A percentile compares a stretch with the other conserved stretches of the same genome.
These are phyloP conservation scores for Fundulus diaphanus DNA, from an alignment of 2,797 vertebrate genomes.

Conservation along the genomic window DNA sequence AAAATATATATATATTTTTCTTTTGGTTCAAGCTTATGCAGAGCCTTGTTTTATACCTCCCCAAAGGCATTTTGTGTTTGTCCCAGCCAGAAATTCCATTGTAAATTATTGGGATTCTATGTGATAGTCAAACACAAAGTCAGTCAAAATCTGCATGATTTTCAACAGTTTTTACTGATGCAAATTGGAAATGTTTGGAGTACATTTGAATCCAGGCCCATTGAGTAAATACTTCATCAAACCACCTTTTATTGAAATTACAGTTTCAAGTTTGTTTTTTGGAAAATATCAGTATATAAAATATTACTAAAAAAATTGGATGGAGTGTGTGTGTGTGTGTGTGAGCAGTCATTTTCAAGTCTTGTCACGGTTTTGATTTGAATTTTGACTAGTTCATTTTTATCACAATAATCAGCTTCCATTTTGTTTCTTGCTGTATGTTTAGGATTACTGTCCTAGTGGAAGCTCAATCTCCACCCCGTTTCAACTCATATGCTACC, in stretches of 20 bases:
- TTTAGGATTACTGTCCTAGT: background rate
- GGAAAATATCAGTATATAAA: background rate
- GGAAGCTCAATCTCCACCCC: background rate
- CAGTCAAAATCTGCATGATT: too few relatives aligned
- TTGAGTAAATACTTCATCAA: background rate
- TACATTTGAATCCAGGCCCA: background rate
- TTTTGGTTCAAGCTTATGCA: constrained; percentile 53
- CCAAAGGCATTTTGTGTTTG: background rate
- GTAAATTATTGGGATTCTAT: background rate
- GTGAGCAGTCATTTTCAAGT: too few relatives aligned
- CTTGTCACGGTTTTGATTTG: too few relatives aligned
- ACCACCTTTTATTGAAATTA: background rate
- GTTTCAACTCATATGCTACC: background rate
- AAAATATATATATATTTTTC: constrained; percentile 36
- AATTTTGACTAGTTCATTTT: background rate
- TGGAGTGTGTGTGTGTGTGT: background rate
- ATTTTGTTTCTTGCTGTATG: background rate
- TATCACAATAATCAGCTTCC: background rate
- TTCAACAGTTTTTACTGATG: background rate
- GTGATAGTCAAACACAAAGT: background rate
- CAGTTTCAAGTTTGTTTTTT: background rate
- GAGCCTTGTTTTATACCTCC: background rate
- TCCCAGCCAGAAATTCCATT: background rate
- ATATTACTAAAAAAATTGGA: too few relatives aligned
- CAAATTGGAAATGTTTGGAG: background rate